phyloP scores from a whole-genome alignment of 2,888 invertebrate genomes.

The Parnassius apollo region DNA sequence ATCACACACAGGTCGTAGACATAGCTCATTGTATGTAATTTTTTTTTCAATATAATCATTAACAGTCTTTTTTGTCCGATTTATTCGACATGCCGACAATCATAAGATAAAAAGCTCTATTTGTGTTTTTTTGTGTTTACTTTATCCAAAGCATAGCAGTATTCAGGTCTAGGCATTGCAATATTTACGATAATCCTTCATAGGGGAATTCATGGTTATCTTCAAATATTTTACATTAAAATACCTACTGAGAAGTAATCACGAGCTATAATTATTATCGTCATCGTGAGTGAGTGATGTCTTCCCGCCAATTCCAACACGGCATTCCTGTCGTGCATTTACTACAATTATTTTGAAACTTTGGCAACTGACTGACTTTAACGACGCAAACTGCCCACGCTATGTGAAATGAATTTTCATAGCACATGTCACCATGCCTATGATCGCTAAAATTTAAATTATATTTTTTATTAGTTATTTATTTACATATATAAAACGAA shows the following conservation, averaged over 20 bases:
- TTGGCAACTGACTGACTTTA: slow-evolving; percentile 14
- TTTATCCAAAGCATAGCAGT: too few species aligned
- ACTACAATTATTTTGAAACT: slow-evolving; percentile 27
- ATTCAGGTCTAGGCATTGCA: too few species aligned
- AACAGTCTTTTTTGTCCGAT: too few species aligned
- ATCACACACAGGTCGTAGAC: slow-evolving; percentile 60
- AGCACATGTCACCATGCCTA: slow-evolving; percentile 2
- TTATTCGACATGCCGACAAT: too few species aligned
- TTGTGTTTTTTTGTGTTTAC: too few species aligned
- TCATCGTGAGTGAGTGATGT: slow-evolving; percentile 59
- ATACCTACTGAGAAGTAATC: too few species aligned
- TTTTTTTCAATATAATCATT: not conserved
- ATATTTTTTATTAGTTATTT: not conserved
- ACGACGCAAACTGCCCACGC: slow-evolving; percentile 14
- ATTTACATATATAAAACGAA: not conserved
- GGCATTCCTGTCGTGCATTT: slow-evolving; percentile 27
- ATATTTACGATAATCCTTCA: too few species aligned
- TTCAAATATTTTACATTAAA: too few species aligned
- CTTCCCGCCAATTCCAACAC: slow-evolving; percentile 59
- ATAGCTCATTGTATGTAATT: slow-evolving; percentile 34
- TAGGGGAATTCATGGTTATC: too few species aligned
- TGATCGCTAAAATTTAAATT: not conserved
- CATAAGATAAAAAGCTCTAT: too few species aligned
- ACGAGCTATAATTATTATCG: too few species aligned
- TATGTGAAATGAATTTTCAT: slow-evolving; percentile 14